Evolutionary conservation across 2,888 invertebrate genomes (phyloP), one percentile per base, ranked within the genome.

Genomic region (Oscheius myriophilus): DNA sequence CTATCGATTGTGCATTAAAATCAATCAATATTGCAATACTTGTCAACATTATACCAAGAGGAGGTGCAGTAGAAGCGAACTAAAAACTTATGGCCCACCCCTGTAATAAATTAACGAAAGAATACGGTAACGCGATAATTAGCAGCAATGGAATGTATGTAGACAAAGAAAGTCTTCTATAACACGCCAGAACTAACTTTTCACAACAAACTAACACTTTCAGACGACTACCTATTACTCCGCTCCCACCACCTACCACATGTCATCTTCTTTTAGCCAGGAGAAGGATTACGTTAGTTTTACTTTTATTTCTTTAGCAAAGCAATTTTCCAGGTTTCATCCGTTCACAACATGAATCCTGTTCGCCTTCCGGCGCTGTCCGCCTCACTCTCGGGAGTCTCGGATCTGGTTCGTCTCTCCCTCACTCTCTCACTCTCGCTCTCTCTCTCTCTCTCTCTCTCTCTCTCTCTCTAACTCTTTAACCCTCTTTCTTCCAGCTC

Each of bases 141-240:
- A n/a, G n/a, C n/a, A n/a, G n/a, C n/a, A n/a, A n/a, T n/a, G n/a
- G n/a, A n/a, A n/a, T n/a, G n/a, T n/a, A n/a, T n/a, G n/a, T n/a
- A n/a, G n/a, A n/a, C n/a, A n/a, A n/a, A n/a, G n/a, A n/a, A n/a
- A n/a, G n/a, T n/a, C n/a, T n/a, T n/a, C n/a, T n/a, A n/a, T n/a
- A n/a, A n/a, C n/a, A n/a, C n/a, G n/a, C n/a, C n/a, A n/a, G n/a
- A n/a, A n/a, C n/a, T n/a, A n/a, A n/a, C n/a, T n/a, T n/a, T n/a
- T n/a, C n/a, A n/a, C n/a, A n/a, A n/a, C n/a, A n/a, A n/a, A n/a
- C n/a, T n/a, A 33, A 33, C 9, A 33, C 26, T 46, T 69, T n/a
- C 64, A 69, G 69, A 65, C 69, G 23, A 70, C 70, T 14, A 69
- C 46, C 16, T 70, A 66, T 25, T 57, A 71, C 43, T 45, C 65